Conservation (phyloP, 2,113 vertebrate genomes). For the Vireo altiloquus region DNA sequence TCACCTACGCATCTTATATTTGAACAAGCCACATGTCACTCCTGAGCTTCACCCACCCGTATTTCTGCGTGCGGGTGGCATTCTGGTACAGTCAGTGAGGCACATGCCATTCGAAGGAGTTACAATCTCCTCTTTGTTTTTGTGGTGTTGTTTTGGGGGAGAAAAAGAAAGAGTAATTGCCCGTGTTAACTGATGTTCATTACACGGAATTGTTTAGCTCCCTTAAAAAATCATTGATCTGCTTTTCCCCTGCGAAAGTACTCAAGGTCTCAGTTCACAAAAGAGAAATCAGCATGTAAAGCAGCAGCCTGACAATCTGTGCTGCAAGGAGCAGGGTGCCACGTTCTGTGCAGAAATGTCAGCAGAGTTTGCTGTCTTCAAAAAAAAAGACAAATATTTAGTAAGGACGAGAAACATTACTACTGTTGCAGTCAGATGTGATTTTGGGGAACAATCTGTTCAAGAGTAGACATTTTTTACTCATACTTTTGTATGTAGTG, state of each 20-base stretch:
- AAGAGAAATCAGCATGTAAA: slow-evolving; percentile 30
- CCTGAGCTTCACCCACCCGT: not conserved
- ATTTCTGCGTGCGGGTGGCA: slow-evolving; percentile 1
- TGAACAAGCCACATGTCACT: slow-evolving; percentile 11
- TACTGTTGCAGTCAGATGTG: not conserved
- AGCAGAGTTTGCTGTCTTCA: not conserved
- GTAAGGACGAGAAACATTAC: not conserved
- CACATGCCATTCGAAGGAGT: slow-evolving; percentile 20
- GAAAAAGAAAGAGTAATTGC: slow-evolving; percentile 33
- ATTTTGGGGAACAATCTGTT: not conserved
- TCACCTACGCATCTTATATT: slow-evolving; percentile 9
- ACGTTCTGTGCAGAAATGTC: not conserved
- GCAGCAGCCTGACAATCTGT: slow-evolving; percentile 5
- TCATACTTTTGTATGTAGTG: not conserved
- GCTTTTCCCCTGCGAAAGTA: not conserved
- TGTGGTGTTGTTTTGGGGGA: not conserved
- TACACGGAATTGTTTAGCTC: not conserved
- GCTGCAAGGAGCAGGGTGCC: not conserved
- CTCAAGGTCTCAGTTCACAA: slow-evolving; percentile 27
- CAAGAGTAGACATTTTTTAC: not conserved
- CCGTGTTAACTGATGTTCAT: slow-evolving; percentile 32
- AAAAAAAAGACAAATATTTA: not conserved
- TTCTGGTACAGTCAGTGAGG: slow-evolving; percentile 18
- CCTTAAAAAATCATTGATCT: slow-evolving; percentile 38
- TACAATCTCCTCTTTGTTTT: slow-evolving; percentile 47